phyloP scores from a whole-genome alignment of 2,797 vertebrate species.

The Sternotherus odoratus region DNA sequence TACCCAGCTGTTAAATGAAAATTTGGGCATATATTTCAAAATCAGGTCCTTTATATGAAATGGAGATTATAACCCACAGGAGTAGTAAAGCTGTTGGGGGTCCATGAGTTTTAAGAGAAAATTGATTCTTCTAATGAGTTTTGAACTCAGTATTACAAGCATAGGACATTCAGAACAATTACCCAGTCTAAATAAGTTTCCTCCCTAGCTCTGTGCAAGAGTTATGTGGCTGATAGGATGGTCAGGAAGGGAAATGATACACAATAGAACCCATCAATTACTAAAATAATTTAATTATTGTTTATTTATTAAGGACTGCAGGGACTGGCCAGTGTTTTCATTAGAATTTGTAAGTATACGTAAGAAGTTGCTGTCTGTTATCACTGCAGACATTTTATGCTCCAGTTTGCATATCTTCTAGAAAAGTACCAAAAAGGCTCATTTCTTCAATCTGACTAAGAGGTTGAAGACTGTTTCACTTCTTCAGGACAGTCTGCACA shows the following conservation, averaged over 20 bases:
- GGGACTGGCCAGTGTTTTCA: background rate
- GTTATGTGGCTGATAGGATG: conserved; percentile 20
- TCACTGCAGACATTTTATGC: rapidly evolving
- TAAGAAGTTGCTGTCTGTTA: background rate
- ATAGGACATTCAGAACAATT: background rate
- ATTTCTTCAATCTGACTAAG: background rate
- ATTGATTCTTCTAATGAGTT: conserved; percentile 49
- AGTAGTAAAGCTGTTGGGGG: background rate
- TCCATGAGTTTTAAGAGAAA: background rate
- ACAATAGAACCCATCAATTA: background rate
- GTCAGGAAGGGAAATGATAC: conserved; percentile 23
- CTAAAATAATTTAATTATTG: conserved; percentile 31
- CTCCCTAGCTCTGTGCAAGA: conserved; percentile 27
- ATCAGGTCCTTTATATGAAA: background rate
- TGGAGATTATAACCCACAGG: background rate
- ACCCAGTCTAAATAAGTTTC: conserved; percentile 30
- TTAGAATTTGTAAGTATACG: background rate
- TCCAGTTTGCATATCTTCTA: background rate
- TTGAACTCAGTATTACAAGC: conserved; percentile 7
- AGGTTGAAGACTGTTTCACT: background rate
- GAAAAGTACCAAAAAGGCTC: rapidly evolving
- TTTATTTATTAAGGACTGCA: conserved; percentile 29
- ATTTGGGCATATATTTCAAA: background rate
- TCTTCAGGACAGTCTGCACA: background rate
- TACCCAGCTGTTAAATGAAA: background rate